A percentile compares a stretch with the other conserved stretches of the same genome.
phyloP scores from a whole-genome alignment of 2,888 invertebrate species.

The Argyra leucocephala region DNA sequence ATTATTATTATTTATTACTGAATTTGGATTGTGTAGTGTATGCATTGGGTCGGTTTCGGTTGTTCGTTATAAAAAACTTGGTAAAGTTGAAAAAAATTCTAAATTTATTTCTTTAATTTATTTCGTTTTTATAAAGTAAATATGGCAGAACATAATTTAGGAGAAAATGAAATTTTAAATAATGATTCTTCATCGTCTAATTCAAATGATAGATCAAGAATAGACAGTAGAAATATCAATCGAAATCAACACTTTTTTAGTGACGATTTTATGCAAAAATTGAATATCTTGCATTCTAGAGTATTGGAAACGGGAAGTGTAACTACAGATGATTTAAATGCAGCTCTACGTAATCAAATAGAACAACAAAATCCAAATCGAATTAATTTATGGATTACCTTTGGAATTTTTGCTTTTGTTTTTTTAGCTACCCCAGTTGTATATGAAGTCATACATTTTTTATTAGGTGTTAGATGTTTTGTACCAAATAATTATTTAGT shows the following conservation, averaged over 20 bases:
- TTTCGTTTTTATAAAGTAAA: too few species aligned
- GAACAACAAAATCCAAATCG: constrained; percentile 32
- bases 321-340: constrained; percentile 34
- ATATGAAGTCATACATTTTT: constrained; percentile 37
- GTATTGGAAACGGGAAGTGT: constrained; percentile 37
- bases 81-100: too few species aligned
- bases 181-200: not conserved
- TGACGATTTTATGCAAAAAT: constrained; percentile 31
- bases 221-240: constrained; percentile 25
- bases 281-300: constrained; percentile 35
- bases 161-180: not conserved
- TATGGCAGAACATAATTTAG: too few species aligned
- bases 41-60: too few species aligned
- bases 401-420: constrained; percentile 37
- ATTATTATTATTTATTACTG: too few species aligned
- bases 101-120: too few species aligned
- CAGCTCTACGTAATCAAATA: constrained; percentile 36
- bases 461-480: constrained; percentile 60
- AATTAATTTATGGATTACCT: constrained; percentile 34
- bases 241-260: constrained; percentile 32
- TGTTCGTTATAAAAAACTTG: too few species aligned
- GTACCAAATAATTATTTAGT: constrained; percentile 74
- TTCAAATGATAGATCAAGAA: constrained; percentile 21
- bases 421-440: constrained; percentile 39
- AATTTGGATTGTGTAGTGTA: too few species aligned